Evolutionary conservation across 2,797 vertebrate species (phyloP).

Genomic region (Labroides dimidiatus): DNA sequence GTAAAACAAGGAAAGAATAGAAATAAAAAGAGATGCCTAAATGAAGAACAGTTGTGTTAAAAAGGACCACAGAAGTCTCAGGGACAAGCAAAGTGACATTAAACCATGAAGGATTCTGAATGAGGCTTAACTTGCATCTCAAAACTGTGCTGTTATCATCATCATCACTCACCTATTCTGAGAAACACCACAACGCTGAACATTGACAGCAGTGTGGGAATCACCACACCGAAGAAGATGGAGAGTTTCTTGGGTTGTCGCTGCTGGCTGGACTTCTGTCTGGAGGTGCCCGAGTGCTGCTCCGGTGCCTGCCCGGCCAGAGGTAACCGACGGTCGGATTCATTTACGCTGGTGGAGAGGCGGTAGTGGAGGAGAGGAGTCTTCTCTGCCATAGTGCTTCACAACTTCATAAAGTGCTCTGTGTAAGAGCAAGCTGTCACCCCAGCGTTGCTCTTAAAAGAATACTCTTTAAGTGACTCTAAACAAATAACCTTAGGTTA

Average conservation of each 20-base stretch:
- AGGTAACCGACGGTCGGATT: slow-evolving; percentile 63
- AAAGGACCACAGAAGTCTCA: no score
- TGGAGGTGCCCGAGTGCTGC: slow-evolving; percentile 42
- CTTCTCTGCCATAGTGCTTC: slow-evolving; percentile 82
- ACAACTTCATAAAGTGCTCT: slow-evolving; percentile 8
- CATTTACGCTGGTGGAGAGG: slow-evolving; percentile 83
- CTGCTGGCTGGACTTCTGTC: slow-evolving; percentile 27
- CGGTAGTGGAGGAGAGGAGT: slow-evolving; percentile 90
- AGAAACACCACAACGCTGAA: slow-evolving; percentile 94
- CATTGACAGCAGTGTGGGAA: slow-evolving; percentile 93
- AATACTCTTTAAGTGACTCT: no score
- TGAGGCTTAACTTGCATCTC: background rate
- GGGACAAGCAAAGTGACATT: background rate
- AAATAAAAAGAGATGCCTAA: no score
- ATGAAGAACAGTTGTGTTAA: no score
- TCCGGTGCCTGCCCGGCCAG: slow-evolving; percentile 51
- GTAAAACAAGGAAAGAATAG: no score
- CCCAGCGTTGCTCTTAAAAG: background rate
- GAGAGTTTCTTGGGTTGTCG: slow-evolving; percentile 83
- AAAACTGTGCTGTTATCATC: no score
- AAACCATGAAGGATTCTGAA: background rate
- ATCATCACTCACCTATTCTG: slow-evolving; percentile 85
- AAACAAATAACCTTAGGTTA: background rate
- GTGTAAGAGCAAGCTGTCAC: background rate
- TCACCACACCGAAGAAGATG: slow-evolving; percentile 91